Evolutionary conservation across 2,113 vertebrate species (phyloP).

Genomic region (Parotia lawesii): DNA sequence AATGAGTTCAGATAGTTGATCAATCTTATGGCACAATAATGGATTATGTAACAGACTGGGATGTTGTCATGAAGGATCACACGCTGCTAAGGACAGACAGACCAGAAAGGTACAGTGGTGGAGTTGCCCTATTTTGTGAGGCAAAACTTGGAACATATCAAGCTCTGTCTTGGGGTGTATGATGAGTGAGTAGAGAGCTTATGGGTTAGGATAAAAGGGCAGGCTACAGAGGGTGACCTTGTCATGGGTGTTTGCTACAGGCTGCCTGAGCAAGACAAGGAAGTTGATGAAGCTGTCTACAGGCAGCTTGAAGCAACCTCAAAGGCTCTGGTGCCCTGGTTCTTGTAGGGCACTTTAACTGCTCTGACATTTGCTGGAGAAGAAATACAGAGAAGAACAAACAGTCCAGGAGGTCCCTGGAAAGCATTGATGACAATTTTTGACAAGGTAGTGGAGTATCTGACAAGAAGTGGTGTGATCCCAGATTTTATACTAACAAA

Average conservation of each 20-base stretch:
- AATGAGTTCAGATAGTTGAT: neutral
- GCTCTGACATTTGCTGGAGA: neutral
- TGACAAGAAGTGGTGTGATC: neutral
- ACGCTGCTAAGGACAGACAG: neutral
- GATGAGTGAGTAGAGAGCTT: neutral
- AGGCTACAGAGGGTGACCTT: neutral
- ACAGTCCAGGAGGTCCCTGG: neutral
- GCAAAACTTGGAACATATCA: too few species aligned
- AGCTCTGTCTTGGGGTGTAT: neutral
- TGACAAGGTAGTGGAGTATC: neutral
- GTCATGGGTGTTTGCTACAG: neutral
- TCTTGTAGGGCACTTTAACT: neutral
- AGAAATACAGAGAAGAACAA: neutral
- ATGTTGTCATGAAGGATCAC: neutral
- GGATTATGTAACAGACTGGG: neutral
- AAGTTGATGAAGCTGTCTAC: neutral
- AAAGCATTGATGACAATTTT: too few species aligned
- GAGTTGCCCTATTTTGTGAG: neutral
- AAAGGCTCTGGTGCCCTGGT: neutral
- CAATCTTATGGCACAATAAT: neutral
- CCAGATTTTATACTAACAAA: neutral
- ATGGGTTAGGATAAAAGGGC: neutral
- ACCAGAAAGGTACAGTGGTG: neutral
- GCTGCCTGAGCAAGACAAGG: neutral
- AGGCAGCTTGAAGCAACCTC: neutral